Base-by-base conservation (phyloP, 2,797 vertebrate species). In the Scarus forsteni region DNA sequence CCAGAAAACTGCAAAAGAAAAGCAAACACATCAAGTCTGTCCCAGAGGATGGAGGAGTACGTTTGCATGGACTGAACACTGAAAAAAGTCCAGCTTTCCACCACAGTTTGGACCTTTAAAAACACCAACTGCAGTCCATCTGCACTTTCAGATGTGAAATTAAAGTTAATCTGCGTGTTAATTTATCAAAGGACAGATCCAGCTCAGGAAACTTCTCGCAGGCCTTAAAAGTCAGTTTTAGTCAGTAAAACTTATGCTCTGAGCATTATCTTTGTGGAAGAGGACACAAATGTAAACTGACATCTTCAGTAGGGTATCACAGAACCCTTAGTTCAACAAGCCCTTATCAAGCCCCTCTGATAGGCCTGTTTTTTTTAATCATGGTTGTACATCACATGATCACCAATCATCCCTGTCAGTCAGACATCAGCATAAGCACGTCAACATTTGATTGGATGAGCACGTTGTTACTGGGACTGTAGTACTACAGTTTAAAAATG, bases 361-460 rank as follows among this genome's bases (percentile, higher is more conserved):
- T 19, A 36, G 10, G 19, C 3, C n/a, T 63, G 0, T 0, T 10
- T 53, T 48, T 44, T 19, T n/a, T n/a, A n/a, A 1, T 7, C 0
- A 3, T 19, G 36, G 5, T 16, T 42, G 19, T 38, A 54, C 18
- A 45, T 19, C 19, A 60, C 52, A 39, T 59, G 49, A 59, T 13
- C 19, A 40, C 58, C 53, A 63, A 53, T 39, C 52, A 44, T 44
- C 45, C 44, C 34, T 34, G n/a, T 40, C 44, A 73, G 43, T 43
- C n/a, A 54, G 34, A 53, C 42, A 34, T 45, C 46, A 65, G 9
- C 42, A 48, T 35, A 2, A 39, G 11, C 11, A 11, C 15, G 39
- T 13, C 18, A 14, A 7, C 49, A 40, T 8, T 15, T 46, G 61
- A 60, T 27, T 56, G 45, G 39, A 57, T 3, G 5, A 39, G 39